A percentile compares a stretch with the other conserved stretches of the same genome.
phyloP scores from a whole-genome alignment of 2,113 vertebrate species.

The Sphyrna mokarran region DNA sequence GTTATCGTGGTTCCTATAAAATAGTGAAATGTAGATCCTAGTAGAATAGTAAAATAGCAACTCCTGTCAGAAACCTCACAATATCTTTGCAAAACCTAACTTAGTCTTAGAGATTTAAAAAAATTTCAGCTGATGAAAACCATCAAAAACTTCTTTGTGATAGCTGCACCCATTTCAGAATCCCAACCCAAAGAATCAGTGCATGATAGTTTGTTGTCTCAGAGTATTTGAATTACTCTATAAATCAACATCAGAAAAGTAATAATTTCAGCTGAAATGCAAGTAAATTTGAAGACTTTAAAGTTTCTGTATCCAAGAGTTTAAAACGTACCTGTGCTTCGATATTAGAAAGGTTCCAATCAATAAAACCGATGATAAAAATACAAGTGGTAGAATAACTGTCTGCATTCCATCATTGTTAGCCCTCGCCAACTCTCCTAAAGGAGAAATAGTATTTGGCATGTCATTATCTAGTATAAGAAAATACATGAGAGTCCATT shows the following conservation, averaged over 20 bases:
- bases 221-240: background rate
- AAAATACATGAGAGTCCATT: background rate
- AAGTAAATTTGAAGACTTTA: background rate
- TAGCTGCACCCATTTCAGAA: background rate
- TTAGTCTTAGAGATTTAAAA: background rate
- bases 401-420: conserved; percentile 55
- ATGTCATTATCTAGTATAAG: background rate
- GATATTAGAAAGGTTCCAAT: conserved; percentile 69
- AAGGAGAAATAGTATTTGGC: conserved; percentile 45
- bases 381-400: conserved; percentile 66
- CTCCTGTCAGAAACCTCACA: background rate
- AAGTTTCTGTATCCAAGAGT: rapidly evolving
- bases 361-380: conserved; percentile 67
- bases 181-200: background rate
- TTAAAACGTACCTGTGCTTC: conserved; percentile 69
- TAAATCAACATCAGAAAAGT: background rate
- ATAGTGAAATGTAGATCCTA: background rate
- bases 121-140: background rate
- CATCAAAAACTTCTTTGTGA: background rate
- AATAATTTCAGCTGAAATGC: background rate
- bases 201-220: background rate
- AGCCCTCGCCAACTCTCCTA: conserved; percentile 53
- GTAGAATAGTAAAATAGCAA: background rate
- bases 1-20: background rate
- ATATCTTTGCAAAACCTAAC: background rate